Conservation (phyloP, 2,888 invertebrate species). For the Callyntrura guangdongensis region DNA sequence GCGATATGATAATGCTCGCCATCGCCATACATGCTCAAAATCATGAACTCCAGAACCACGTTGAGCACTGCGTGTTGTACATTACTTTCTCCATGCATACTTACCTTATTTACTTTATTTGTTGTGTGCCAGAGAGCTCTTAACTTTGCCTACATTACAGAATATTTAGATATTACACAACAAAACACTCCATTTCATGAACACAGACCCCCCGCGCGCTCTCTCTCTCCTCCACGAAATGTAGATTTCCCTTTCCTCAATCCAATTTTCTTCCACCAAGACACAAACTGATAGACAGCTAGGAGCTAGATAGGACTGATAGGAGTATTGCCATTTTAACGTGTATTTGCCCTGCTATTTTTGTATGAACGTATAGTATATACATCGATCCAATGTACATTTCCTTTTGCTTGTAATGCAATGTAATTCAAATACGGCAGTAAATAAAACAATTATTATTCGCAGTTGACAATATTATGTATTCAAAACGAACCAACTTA, state of each 20-base stretch:
- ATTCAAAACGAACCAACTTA: no score
- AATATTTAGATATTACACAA: constrained; percentile 1
- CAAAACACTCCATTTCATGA: constrained; percentile 1
- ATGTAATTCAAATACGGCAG: neutral
- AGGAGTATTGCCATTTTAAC: neutral
- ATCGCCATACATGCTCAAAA: no score
- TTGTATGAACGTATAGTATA: no score
- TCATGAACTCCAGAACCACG: no score
- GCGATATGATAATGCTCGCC: no score
- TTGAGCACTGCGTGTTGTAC: no score
- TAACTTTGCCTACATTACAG: constrained; percentile 7
- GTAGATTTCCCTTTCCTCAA: neutral
- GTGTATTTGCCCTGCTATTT: no score
- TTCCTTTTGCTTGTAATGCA: neutral
- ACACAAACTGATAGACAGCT: neutral
- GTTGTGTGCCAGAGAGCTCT: neutral
- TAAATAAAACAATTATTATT: neutral
- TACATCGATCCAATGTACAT: neutral
- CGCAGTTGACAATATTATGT: neutral
- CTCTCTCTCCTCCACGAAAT: neutral
- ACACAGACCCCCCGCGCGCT: no score
- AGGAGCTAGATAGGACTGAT: no score
- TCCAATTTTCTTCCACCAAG: constrained; percentile 1
- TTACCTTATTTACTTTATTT: neutral
- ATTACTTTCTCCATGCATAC: no score